Evolutionary conservation across 1,140 invertebrate species (phyloP), one percentile per base, ranked within the genome.

Genomic region (Drepana arcuata): DNA sequence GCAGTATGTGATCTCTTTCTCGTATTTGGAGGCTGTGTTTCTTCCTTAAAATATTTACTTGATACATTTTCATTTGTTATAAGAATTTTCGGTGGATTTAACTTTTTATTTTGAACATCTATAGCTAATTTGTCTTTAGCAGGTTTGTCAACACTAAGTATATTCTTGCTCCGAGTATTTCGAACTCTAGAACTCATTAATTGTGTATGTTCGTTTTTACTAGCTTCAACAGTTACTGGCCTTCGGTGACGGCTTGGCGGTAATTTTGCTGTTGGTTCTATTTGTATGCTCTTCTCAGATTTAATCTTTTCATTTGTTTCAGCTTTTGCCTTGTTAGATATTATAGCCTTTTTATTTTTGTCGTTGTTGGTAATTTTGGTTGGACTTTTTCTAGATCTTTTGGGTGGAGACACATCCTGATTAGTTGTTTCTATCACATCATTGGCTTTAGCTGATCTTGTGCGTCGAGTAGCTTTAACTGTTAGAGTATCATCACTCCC

Each of bases 31-130:
- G 29, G 24, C 41, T 62, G 44, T 13, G 5, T 16, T 23, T 39
- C 48, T 29, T 57, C 40, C 27, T 56, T 38, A 69, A 82, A 82
- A 46, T 59, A 78, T 56, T 67, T 54, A 38, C 74, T 79, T 36
- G 52, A 36, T 16, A 48, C 41, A 38, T 60, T 61, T 36, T 61
- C 53, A 45, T 66, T 38, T 21, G 58, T 70, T 1, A 67, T 39
- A 26, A 61, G 24, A 36, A 73, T 74, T 59, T 63, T 57, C 2
- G 73, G 71, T 33, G 27, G 6, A 24, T 44, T 33, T 24, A 25
- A 1, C 34, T 45, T 39, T 26, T 28, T 14, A 33, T 16, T 23
- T 42, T 42, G 24, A 33, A n/a, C 0, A 21, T 30, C 31, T 15
- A 6, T 15, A n/a, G n/a, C n/a, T n/a, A n/a, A n/a, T n/a, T n/a